A percentile compares a stretch with the other conserved stretches of the same genome.
These are phyloP conservation scores for Axea sp. DNA, from an alignment of 2,888 invertebrate genomes.

Conservation along the genomic window DNA sequence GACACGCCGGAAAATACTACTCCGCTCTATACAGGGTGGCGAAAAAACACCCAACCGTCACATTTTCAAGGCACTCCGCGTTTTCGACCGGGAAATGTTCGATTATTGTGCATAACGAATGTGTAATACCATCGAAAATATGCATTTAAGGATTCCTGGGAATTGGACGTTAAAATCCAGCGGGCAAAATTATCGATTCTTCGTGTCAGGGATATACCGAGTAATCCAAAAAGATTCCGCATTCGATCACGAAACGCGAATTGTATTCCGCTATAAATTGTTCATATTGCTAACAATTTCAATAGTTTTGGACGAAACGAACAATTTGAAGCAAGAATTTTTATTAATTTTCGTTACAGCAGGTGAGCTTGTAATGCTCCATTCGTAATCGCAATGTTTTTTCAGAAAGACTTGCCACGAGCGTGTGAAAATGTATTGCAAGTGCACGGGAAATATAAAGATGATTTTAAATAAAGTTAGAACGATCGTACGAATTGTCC, in stretches of 20 bases:
- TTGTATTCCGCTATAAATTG: no score
- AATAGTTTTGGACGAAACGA: no score
- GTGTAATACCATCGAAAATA: constrained; percentile 12
- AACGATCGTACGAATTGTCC: no score
- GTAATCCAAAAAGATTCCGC: constrained; percentile 31
- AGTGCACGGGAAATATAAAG: no score
- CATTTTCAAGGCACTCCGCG: neutral
- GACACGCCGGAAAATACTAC: constrained; percentile 56
- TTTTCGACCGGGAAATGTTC: constrained; percentile 8
- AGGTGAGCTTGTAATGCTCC: no score
- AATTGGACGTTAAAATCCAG: constrained; percentile 12
- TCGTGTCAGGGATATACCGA: constrained; percentile 12
- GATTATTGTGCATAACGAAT: constrained; percentile 3
- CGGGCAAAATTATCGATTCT: constrained; percentile 45
- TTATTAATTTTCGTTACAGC: no score
- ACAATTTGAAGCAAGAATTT: no score
- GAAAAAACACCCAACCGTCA: constrained; percentile 15
- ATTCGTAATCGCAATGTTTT: no score
- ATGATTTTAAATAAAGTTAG: no score
- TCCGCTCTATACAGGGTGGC: constrained; percentile 46
- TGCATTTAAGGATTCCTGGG: constrained; percentile 6
- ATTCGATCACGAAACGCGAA: neutral
- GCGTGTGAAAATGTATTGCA: no score
- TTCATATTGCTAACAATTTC: no score
- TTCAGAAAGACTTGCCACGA: no score